These are phyloP conservation scores for Daboia siamensis DNA, from an alignment of 2,113 vertebrate species.

Conservation along the genomic window DNA sequence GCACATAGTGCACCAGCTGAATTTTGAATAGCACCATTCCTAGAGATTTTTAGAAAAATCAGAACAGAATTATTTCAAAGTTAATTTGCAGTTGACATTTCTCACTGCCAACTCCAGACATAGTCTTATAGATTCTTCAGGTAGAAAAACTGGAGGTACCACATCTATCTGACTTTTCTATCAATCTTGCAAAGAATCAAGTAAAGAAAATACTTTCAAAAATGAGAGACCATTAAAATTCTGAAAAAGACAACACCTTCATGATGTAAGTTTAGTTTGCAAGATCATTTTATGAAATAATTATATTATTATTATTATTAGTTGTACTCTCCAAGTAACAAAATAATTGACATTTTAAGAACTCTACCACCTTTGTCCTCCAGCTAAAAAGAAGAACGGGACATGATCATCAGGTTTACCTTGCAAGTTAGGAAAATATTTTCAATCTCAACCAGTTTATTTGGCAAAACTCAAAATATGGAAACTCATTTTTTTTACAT, in stretches of 20 bases:
- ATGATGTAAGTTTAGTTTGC: background rate
- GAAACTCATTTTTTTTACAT: background rate
- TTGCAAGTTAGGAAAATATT: background rate
- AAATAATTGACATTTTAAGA: slow-evolving; percentile 7
- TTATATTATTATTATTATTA: background rate
- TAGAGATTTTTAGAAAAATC: background rate
- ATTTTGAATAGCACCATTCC: background rate
- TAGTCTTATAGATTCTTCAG: background rate
- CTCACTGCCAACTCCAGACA: background rate
- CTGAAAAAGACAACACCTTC: background rate
- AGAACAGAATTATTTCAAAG: background rate
- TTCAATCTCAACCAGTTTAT: background rate
- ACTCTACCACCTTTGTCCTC: background rate
- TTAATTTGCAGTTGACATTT: background rate
- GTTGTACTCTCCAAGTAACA: slow-evolving; percentile 1
- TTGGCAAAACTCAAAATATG: background rate
- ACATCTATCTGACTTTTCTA: background rate
- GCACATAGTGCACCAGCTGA: background rate
- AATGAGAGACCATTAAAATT: slow-evolving; percentile 9
- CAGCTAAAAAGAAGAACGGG: background rate
- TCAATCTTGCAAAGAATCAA: background rate
- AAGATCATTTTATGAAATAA: background rate
- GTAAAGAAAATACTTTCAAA: slow-evolving; percentile 12
- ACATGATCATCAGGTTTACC: slow-evolving; percentile 4
- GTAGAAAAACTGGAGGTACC: background rate